Percentiles rank a stretch among this genome's conserved stretches.
Evolutionary conservation across 2,888 invertebrate genomes (phyloP).

Genomic region (Junonia oenone): DNA sequence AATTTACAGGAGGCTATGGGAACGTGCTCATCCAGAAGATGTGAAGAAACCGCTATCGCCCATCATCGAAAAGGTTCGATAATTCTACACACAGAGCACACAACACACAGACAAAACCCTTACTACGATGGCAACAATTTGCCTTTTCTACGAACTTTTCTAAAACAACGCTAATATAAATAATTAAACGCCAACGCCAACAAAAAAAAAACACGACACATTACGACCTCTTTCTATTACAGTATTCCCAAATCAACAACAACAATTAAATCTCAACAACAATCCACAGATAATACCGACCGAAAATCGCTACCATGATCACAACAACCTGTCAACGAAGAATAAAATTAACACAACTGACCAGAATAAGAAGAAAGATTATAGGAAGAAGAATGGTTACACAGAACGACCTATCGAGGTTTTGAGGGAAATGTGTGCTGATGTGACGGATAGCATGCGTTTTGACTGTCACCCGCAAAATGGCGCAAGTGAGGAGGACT

Average conservation of each 20-base stretch:
- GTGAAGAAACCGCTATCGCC: conserved; percentile 57
- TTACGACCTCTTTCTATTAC: too few relatives aligned
- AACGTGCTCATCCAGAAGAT: conserved; percentile 65
- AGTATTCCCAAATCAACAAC: neutral
- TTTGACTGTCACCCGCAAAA: conserved; percentile 87
- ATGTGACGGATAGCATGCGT: conserved; percentile 65
- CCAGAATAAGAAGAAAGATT: conserved; percentile 29
- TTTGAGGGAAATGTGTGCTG: conserved; percentile 60
- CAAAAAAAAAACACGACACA: too few relatives aligned
- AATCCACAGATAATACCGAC: conserved; percentile 29
- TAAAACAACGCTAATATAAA: too few relatives aligned
- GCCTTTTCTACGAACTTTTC: too few relatives aligned
- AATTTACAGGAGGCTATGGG: conserved; percentile 58
- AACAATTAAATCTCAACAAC: neutral
- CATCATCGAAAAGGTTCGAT: conserved; percentile 56
- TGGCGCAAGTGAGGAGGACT: conserved; percentile 68
- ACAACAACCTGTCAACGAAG: conserved; percentile 72
- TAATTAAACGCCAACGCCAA: too few relatives aligned
- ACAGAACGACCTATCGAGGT: conserved; percentile 46
- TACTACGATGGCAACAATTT: too few relatives aligned
- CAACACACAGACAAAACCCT: too few relatives aligned
- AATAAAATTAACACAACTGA: conserved; percentile 53
- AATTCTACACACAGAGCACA: too few relatives aligned
- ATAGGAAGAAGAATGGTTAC: conserved; percentile 49
- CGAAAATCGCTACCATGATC: conserved; percentile 70